phyloP scores from a whole-genome alignment of 2,888 invertebrate genomes.

The Pimpla rufipes region DNA sequence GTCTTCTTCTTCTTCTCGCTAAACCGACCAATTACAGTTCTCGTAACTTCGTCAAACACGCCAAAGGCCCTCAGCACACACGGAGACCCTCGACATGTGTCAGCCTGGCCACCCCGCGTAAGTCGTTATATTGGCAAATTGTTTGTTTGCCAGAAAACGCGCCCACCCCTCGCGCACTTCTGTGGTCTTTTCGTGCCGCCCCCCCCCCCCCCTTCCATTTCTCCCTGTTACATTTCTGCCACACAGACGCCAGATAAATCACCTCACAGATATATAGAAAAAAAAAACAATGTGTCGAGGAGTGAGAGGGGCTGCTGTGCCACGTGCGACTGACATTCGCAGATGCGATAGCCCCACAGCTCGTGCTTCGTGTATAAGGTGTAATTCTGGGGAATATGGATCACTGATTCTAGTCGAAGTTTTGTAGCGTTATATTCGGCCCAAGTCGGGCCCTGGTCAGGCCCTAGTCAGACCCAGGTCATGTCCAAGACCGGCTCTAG shows the following conservation, averaged over 20 bases:
- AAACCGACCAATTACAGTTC: constrained; percentile 30
- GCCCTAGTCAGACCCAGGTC: too few relatives aligned
- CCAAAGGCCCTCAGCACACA: too few relatives aligned
- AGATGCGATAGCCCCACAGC: neutral
- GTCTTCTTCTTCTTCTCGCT: neutral
- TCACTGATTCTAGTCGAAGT: too few relatives aligned
- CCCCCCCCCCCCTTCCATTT: neutral
- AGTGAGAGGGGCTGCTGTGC: neutral
- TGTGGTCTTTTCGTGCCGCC: neutral
- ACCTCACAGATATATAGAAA: neutral
- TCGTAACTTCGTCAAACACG: constrained; percentile 15
- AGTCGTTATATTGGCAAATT: constrained; percentile 28
- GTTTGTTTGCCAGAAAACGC: constrained; percentile 6
- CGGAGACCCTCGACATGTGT: constrained; percentile 15
- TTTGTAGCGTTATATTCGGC: too few relatives aligned
- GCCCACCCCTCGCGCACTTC: neutral
- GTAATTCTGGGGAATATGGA: too few relatives aligned
- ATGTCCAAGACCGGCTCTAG: too few relatives aligned
- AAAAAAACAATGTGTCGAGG: constrained; percentile 11
- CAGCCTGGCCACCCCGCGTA: neutral
- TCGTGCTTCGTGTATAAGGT: constrained; percentile 1
- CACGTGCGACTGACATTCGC: constrained; percentile 34
- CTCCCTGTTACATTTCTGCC: constrained; percentile 7
- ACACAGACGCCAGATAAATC: constrained; percentile 39
- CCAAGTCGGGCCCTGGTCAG: too few relatives aligned